Conservation (phyloP, 2,888 invertebrate species). For the Pemphredon lugubris region DNA sequence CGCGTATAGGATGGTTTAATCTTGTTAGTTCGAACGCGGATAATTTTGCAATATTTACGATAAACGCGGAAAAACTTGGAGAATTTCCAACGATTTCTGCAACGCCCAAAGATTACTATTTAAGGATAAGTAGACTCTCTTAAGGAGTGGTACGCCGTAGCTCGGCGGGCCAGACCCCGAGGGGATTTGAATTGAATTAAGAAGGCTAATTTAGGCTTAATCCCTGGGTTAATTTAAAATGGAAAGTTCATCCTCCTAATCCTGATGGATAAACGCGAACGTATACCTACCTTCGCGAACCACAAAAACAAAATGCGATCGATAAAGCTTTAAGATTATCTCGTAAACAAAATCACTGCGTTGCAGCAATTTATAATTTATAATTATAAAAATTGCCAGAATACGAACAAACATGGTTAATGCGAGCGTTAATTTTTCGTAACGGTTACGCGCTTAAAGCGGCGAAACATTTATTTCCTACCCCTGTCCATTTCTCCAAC, state of each 20-base stretch:
- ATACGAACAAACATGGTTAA: too few relatives aligned
- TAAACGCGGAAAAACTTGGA: not conserved
- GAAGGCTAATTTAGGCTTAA: slow-evolving; percentile 67
- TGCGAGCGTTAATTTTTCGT: too few relatives aligned
- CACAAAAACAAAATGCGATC: slow-evolving; percentile 17
- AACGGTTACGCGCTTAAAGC: not conserved
- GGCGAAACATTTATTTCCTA: slow-evolving; percentile 4
- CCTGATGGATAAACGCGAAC: slow-evolving; percentile 56
- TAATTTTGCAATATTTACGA: too few relatives aligned
- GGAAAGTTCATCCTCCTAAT: slow-evolving; percentile 55
- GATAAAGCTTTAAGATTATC: not conserved
- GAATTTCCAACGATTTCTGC: slow-evolving; percentile 13
- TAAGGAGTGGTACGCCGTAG: slow-evolving; percentile 32
- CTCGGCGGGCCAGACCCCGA: slow-evolving; percentile 31
- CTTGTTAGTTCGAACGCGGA: too few relatives aligned
- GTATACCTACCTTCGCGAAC: slow-evolving; percentile 14
- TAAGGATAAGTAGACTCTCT: slow-evolving; percentile 17
- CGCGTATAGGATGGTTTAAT: too few relatives aligned
- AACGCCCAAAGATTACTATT: slow-evolving; percentile 1
- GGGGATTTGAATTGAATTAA: slow-evolving; percentile 68
- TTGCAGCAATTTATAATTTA: not conserved
- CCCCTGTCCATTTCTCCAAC: too few relatives aligned
- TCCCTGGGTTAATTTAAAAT: slow-evolving; percentile 67
- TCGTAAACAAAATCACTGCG: not conserved
- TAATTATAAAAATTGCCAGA: not conserved